Evolutionary conservation across 2,113 vertebrate species (phyloP), one percentile per base, ranked within the genome.

Genomic region (Colistium nudipinnis): DNA sequence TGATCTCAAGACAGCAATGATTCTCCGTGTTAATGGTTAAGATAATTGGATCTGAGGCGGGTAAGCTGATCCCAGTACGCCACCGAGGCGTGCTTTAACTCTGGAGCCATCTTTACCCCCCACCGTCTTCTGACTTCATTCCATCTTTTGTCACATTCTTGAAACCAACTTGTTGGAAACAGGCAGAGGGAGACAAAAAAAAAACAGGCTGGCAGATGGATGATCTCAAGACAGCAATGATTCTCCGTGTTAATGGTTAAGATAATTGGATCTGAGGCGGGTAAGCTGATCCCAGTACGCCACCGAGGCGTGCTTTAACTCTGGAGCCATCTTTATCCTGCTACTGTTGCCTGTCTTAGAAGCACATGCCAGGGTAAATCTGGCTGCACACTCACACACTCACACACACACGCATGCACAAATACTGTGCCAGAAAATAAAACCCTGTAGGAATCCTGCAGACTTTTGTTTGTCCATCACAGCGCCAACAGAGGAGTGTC

Each of bases 251-350:
- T 83, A 83, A 83, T 80, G 84, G 60, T 84, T 75, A 12, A 80
- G 78, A 90, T 91, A 81, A 90, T 87, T 87, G 85, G 88, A 89
- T 87, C 64, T 71, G 66, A 73, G 74, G 44, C 49, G 38, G 60
- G 81, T 81, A 85, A 88, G 63, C 74, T 78, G 88, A 89, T 89
- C 81, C 83, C 33, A 70, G 76, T 74, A 82, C 81, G 68, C 33
- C 74, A 81, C 51, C 57, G 30, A 66, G 80, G 74, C 43, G 30
- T 67, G 76, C 78, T 88, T 87, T 82, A 87, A 85, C 86, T 79
- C 74, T 62, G 85, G 86, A 90, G 89, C 88, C 86, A 67, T 70
- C 76, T 77, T 87, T 70, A 88, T 88, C 84, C 85, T 35, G 39
- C 81, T 84, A 72, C 81, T 84, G 76, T 75, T 80, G 81, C 82